phyloP scores from a whole-genome alignment of 2,113 vertebrate genomes.

The Cepphus grylle region DNA sequence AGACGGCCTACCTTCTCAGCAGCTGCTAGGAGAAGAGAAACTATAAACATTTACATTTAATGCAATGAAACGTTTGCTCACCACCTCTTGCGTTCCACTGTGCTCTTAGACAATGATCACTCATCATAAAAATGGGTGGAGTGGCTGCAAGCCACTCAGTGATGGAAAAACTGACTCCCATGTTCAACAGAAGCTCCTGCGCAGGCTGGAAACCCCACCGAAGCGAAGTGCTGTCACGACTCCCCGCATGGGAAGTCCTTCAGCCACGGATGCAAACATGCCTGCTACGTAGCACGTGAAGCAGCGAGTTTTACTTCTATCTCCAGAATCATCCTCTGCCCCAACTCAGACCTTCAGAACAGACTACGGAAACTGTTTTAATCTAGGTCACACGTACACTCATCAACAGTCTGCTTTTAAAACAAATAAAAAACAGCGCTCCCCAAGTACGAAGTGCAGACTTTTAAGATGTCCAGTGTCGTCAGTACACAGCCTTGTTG shows the following conservation, averaged over 20 bases:
- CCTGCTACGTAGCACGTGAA: neutral
- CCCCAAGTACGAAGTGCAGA: neutral
- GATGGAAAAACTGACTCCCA: slow-evolving; percentile 44
- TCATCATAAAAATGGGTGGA: slow-evolving; percentile 60
- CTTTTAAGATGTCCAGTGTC: neutral
- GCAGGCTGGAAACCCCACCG: neutral
- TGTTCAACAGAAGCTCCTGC: neutral
- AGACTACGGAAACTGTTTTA: neutral
- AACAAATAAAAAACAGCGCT: neutral
- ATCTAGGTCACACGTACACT: neutral
- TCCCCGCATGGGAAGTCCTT: neutral
- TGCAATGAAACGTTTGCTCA: slow-evolving; percentile 40
- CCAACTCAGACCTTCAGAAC: neutral
- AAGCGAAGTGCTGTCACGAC: neutral
- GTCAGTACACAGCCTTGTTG: neutral
- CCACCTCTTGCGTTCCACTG: neutral
- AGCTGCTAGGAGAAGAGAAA: slow-evolving; percentile 44
- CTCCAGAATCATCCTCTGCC: neutral
- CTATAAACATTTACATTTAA: slow-evolving; percentile 28
- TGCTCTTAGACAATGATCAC: neutral
- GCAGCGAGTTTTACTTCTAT: neutral
- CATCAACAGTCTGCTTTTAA: neutral
- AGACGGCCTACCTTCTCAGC: neutral
- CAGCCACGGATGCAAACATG: neutral
- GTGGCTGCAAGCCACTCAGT: neutral